phyloP scores from a whole-genome alignment of 2,797 vertebrate species.

The Danionella dracula region DNA sequence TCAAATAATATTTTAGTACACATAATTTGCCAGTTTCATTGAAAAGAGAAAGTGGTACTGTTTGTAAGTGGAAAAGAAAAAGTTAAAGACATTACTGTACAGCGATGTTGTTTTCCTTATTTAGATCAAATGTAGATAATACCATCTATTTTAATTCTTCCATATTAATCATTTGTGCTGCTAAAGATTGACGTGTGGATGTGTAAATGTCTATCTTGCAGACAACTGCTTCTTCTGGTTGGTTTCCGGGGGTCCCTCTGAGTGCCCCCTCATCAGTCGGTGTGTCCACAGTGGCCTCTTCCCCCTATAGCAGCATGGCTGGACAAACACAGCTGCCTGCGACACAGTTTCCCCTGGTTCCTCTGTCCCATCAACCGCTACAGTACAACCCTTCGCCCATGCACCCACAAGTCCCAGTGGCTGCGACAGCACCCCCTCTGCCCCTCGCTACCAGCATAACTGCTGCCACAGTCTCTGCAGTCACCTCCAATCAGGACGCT shows the following conservation, averaged over 20 bases:
- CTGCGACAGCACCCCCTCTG: conserved; percentile 2
- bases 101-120: too few species aligned
- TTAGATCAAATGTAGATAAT: too few species aligned
- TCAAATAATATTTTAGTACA: too few species aligned
- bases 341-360: conserved; percentile 42
- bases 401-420: conserved; percentile 33
- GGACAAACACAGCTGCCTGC: conserved; percentile 45
- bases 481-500: conserved; percentile 48
- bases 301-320: conserved; percentile 57
- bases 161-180: too few species aligned
- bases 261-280: conserved; percentile 46
- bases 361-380: conserved; percentile 59
- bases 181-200: too few species aligned
- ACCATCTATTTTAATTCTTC: too few species aligned
- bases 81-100: too few species aligned
- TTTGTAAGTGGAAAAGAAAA: too few species aligned
- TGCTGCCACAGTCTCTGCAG: conserved; percentile 38
- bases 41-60: too few species aligned
- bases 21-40: too few species aligned
- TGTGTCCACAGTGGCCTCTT: conserved; percentile 51
- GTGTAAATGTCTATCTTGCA: neutral
- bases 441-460: conserved; percentile 51
- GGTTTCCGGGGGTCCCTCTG: conserved; percentile 65
- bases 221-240: conserved; percentile 49
- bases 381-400: conserved; percentile 58